Base-by-base conservation (phyloP, 2,888 invertebrate genomes). In the Hedychridium roseum region DNA sequence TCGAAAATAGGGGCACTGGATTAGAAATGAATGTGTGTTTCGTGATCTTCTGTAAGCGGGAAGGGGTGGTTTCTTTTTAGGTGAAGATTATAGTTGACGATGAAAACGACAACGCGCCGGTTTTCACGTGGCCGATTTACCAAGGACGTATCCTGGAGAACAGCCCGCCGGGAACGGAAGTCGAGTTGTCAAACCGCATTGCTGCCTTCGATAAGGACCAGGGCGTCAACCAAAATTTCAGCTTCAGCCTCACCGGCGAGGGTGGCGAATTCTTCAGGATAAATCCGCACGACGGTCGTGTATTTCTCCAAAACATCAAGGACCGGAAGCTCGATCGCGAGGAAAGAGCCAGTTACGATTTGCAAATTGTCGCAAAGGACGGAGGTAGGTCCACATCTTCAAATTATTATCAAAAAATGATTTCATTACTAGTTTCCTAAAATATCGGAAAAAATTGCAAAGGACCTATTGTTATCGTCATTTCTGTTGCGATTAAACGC, bases 91-190 rank as follows among this genome's bases (percentile, higher is more conserved):
- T 87, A 43, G 91, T 94, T 1, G 90, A 91, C 50, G 94, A 94
- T 71, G 91, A 91, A 52, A 94, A 94, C 69, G 94, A 94, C 69
- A 93, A 93, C 68, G 84, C 92, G 2, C 95, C 96, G 0, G 78
- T 85, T 46, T 95, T 96, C 74, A 87, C 88, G 57, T 79, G 84
- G 7, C 71, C 83, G 1, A 75, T 82, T 1, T 95, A 93, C 72
- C 89, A 91, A 65, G 92, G 92, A 1, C 82, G 84, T 50, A 88
- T 96, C 11, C 80, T 81, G 31, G 95, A 96, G 80, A 93, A 95
- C 75, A 86, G 90, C 20, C 80, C 81, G 6, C 80, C 82, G 27
- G 88, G 88, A 4, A 87, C 88, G 0, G 88, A 89, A 74, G 86
- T 93, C 1, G 84, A 84, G 56, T 80, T 91, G 75, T 85, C 86